These are phyloP conservation scores for Lycaena phlaeas DNA, from an alignment of 2,888 invertebrate genomes.

Conservation along the genomic window DNA sequence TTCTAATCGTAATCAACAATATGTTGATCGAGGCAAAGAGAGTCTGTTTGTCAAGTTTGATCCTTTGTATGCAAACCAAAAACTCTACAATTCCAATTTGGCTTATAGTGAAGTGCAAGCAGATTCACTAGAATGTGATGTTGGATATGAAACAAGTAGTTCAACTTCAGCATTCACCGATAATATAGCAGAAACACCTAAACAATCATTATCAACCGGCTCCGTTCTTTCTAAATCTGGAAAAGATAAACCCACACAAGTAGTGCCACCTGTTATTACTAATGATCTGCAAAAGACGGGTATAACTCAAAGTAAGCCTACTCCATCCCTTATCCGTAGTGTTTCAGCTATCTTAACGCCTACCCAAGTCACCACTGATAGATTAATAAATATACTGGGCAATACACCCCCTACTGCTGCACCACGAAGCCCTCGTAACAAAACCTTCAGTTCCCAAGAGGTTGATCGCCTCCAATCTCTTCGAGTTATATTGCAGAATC, in stretches of 20 bases:
- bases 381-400: constrained; percentile 51
- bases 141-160: constrained; percentile 61
- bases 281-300: constrained; percentile 31
- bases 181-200: constrained; percentile 32
- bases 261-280: constrained; percentile 54
- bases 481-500: constrained; percentile 48
- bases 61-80: constrained; percentile 56
- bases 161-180: constrained; percentile 43
- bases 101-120: constrained; percentile 29
- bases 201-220: constrained; percentile 39
- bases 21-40: constrained; percentile 65
- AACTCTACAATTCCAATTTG: constrained; percentile 23
- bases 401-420: constrained; percentile 52
- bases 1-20: constrained; percentile 41
- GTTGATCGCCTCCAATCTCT: constrained; percentile 46
- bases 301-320: constrained; percentile 26
- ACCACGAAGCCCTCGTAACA: constrained; percentile 43
- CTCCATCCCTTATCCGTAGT: constrained; percentile 53
- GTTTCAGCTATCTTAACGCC: constrained; percentile 58
- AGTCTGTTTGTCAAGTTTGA: constrained; percentile 80
- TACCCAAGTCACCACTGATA: constrained; percentile 50
- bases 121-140: constrained; percentile 44
- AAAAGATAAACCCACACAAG: constrained; percentile 57
- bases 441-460: constrained; percentile 33
- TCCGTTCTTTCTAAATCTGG: constrained; percentile 27